Evolutionary conservation across 2,113 vertebrate genomes (phyloP).

Genomic region (Circaetus cinerascens): DNA sequence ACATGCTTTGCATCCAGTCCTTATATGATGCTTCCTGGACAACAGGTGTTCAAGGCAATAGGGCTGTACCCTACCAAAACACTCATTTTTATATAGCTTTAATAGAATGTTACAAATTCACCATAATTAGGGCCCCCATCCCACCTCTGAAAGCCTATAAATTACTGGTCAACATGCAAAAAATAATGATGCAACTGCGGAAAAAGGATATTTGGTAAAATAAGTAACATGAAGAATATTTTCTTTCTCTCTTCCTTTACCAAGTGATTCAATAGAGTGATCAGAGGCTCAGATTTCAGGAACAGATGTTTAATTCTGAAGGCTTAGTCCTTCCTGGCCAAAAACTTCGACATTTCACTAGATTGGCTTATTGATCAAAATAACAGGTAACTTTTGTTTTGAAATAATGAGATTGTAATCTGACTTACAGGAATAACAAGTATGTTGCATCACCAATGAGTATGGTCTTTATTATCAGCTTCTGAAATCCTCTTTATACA

Average conservation of each 20-base stretch:
- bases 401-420: neutral
- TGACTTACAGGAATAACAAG: neutral
- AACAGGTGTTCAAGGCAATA: neutral
- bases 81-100: neutral
- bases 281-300: neutral
- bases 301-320: neutral
- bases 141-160: neutral
- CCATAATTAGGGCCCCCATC: neutral
- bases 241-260: neutral
- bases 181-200: neutral
- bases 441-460: neutral
- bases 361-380: neutral
- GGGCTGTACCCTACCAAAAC: neutral
- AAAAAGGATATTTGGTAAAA: neutral
- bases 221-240: neutral
- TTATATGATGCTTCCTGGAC: neutral
- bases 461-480: neutral
- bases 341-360: neutral
- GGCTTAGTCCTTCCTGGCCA: neutral
- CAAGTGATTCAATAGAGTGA: neutral
- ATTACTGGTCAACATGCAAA: neutral
- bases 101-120: neutral
- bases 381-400: neutral
- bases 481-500: neutral
- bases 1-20: neutral